Evolutionary conservation across 2,113 vertebrate species (phyloP).

Genomic region (Strigops habroptila): DNA sequence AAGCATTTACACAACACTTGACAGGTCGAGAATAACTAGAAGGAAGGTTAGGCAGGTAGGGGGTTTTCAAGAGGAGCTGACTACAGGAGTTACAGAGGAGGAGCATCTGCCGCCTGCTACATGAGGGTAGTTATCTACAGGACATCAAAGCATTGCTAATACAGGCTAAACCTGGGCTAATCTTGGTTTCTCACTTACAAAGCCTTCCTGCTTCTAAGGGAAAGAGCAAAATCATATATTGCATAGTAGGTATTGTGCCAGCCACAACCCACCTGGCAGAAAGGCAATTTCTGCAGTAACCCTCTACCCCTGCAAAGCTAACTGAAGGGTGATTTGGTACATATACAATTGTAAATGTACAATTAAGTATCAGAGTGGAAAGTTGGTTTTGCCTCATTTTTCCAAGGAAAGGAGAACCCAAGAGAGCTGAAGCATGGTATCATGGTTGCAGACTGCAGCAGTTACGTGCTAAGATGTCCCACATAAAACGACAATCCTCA

Average conservation of each 20-base stretch:
- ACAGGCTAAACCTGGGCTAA: background rate
- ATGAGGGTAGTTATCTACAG: fast-evolving
- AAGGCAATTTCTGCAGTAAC: background rate
- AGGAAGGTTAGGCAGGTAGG: background rate
- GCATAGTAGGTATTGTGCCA: background rate
- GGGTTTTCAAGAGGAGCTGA: background rate
- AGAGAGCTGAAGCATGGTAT: too few species aligned
- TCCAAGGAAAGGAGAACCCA: background rate
- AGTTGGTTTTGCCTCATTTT: background rate
- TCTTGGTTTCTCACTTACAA: background rate
- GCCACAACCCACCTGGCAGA: background rate
- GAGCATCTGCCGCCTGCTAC: background rate
- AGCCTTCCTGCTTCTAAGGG: background rate
- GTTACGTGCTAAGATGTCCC: fast-evolving
- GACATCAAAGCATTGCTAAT: too few species aligned
- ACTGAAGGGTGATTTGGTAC: fast-evolving
- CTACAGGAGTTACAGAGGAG: too few species aligned
- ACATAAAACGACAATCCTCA: background rate
- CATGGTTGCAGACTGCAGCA: background rate
- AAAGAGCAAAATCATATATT: background rate
- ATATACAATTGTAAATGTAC: too few species aligned
- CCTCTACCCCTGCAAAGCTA: too few species aligned
- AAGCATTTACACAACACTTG: background rate
- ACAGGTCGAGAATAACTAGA: background rate
- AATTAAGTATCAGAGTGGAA: background rate